Conservation (phyloP, 92 coral and sea anemone genomes). For the Parazoanthus atlanticus region DNA sequence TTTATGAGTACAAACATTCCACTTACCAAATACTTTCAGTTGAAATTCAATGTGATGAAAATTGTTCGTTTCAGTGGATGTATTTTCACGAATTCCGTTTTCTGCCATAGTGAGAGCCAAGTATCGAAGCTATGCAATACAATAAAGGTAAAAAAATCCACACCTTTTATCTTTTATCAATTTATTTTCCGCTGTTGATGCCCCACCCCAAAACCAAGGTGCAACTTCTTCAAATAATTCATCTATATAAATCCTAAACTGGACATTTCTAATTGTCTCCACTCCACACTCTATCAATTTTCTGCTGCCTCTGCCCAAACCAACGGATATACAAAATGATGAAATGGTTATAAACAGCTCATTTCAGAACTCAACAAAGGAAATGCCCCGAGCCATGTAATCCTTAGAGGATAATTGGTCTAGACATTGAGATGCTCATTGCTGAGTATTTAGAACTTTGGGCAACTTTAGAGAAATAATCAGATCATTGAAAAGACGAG, state of each 20-base stretch:
- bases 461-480: constrained; percentile 4
- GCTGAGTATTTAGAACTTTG: constrained; percentile 22
- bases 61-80: not conserved
- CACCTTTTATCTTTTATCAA: not conserved
- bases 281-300: constrained; percentile 26
- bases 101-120: not conserved
- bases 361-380: constrained; percentile 36
- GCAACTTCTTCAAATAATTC: not conserved
- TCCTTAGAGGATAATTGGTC: constrained; percentile 18
- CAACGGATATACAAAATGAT: constrained; percentile 16
- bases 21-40: constrained; percentile 3
- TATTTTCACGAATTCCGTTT: not conserved
- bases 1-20: not conserved
- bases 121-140: not conserved
- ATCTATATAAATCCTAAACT: not conserved
- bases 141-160: not conserved
- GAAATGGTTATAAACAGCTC: constrained; percentile 28
- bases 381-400: constrained; percentile 30
- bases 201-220: constrained; percentile 22
- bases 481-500: not conserved
- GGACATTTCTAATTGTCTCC: not conserved
- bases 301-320: constrained; percentile 4
- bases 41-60: not conserved
- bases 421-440: constrained; percentile 31
- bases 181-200: not conserved